These are phyloP conservation scores for Eudasyphora cyanicolor DNA, from an alignment of 2,888 invertebrate genomes.

Conservation along the genomic window DNA sequence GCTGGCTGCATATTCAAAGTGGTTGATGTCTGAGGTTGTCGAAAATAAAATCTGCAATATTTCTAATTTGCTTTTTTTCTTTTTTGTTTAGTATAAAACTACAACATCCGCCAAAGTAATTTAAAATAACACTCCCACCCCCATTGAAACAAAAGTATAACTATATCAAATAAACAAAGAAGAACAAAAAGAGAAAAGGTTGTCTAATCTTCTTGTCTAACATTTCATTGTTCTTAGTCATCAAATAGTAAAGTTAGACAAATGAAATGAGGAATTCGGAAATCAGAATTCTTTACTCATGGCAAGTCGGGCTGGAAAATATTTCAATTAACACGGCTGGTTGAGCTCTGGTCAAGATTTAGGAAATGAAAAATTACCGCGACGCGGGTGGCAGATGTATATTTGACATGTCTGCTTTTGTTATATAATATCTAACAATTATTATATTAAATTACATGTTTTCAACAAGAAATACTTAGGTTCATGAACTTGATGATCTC, in stretches of 20 bases:
- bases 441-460: background rate
- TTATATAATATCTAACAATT: background rate
- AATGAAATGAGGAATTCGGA: slow-evolving; percentile 8
- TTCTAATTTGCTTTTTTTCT: background rate
- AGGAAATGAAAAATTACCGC: background rate
- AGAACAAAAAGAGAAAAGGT: too few relatives aligned
- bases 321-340: slow-evolving; percentile 8
- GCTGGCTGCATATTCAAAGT: slow-evolving; percentile 49
- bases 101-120: slow-evolving; percentile 32
- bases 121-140: background rate
- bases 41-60: slow-evolving; percentile 27
- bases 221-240: slow-evolving; percentile 25
- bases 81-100: background rate
- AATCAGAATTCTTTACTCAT: slow-evolving; percentile 4
- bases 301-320: background rate
- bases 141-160: background rate
- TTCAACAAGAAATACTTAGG: too few relatives aligned
- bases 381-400: background rate
- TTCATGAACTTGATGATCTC: too few relatives aligned
- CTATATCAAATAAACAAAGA: too few relatives aligned
- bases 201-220: background rate
- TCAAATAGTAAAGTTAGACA: background rate
- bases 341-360: background rate
- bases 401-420: background rate
- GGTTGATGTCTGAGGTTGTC: slow-evolving; percentile 12